phyloP scores from a whole-genome alignment of 2,888 invertebrate genomes.

The Diploptera punctata region DNA sequence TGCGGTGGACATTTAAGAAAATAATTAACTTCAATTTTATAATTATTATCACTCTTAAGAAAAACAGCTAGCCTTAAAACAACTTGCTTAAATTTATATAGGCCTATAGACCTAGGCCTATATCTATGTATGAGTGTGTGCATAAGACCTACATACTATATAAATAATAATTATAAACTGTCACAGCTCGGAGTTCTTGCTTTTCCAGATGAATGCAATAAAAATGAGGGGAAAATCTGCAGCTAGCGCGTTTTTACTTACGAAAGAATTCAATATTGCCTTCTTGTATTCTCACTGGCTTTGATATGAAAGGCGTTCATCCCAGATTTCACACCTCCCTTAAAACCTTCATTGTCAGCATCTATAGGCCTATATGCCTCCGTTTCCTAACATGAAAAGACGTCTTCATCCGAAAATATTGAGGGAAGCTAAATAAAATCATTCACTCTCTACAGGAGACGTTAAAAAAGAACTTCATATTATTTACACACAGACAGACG shows the following conservation, averaged over 20 bases:
- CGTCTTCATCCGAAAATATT: conserved; percentile 18
- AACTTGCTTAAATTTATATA: too few species aligned
- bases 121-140: too few species aligned
- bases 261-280: not conserved
- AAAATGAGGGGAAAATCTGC: not conserved
- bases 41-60: too few species aligned
- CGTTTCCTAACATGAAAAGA: conserved; percentile 13
- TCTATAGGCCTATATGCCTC: conserved; percentile 14
- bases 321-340: not conserved
- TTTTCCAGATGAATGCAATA: not conserved
- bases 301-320: not conserved
- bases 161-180: not conserved
- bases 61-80: too few species aligned
- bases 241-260: not conserved
- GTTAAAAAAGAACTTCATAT: not conserved
- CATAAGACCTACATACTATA: too few species aligned
- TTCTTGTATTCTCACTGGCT: not conserved
- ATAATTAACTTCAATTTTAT: too few species aligned
- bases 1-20: too few species aligned
- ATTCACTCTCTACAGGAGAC: not conserved
- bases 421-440: conserved; percentile 7
- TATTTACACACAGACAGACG: not conserved
- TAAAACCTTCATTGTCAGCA: conserved; percentile 16
- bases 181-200: not conserved
- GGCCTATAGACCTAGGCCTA: too few species aligned